Conservation (phyloP, 2,797 vertebrate genomes). For the Discoglossus pictus region DNA sequence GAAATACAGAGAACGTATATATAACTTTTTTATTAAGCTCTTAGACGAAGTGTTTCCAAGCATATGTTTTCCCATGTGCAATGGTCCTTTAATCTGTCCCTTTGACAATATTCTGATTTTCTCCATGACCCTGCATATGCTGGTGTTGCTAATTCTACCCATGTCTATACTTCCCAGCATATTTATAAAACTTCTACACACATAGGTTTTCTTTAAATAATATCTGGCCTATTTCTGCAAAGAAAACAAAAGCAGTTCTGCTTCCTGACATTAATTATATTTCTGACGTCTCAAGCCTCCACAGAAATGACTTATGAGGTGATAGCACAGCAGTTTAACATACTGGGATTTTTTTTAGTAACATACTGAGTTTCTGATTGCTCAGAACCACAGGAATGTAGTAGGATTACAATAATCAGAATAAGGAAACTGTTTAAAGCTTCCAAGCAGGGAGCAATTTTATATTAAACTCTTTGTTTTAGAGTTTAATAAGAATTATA, state of each 20-base stretch:
- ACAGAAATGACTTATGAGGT: slow-evolving; percentile 31
- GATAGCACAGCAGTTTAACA: slow-evolving; percentile 27
- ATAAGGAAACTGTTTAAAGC: slow-evolving; percentile 11
- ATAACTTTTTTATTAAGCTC: no score
- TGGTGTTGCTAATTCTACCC: slow-evolving; percentile 1
- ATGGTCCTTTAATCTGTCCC: no score
- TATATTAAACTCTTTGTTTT: slow-evolving; percentile 1
- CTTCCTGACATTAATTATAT: slow-evolving; percentile 7
- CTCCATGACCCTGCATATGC: not conserved
- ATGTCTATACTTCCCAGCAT: not conserved
- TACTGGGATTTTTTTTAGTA: slow-evolving; percentile 19
- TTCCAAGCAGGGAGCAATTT: not conserved
- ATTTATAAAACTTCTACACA: not conserved
- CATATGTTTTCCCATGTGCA: no score
- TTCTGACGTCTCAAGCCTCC: not conserved
- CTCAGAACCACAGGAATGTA: slow-evolving; percentile 23
- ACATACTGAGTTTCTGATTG: slow-evolving; percentile 22
- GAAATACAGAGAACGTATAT: no score
- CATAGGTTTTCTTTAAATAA: slow-evolving; percentile 18
- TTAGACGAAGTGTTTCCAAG: no score
- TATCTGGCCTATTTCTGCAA: slow-evolving; percentile 4
- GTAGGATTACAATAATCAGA: slow-evolving; percentile 30
- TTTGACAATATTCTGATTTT: no score
- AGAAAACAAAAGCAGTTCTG: slow-evolving; percentile 7
- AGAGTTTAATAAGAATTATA: not conserved